Evolutionary conservation across 2,888 invertebrate species (phyloP).

Genomic region (Chymomyza caudatula): DNA sequence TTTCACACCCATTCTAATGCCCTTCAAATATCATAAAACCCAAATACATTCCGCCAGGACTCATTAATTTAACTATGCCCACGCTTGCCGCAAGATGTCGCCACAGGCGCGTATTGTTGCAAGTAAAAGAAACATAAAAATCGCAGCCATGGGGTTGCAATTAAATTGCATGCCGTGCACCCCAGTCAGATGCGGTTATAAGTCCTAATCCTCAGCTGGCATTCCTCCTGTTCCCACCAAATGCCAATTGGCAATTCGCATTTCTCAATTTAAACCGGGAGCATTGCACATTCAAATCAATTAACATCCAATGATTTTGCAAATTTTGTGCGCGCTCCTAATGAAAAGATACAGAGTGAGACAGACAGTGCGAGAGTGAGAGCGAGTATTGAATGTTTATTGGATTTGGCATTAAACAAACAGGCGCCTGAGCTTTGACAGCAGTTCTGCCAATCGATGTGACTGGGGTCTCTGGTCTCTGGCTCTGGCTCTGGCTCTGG

Average conservation of each 20-base stretch:
- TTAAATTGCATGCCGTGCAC: background rate
- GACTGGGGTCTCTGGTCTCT: background rate
- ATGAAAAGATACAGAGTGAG: constrained; percentile 45
- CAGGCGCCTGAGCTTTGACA: constrained; percentile 5
- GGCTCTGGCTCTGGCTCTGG: background rate
- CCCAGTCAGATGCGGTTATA: background rate
- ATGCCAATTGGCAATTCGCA: background rate
- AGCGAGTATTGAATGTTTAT: constrained; percentile 52
- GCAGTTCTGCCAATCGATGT: background rate
- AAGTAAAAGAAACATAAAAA: constrained; percentile 6
- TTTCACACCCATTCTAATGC: background rate
- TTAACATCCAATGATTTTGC: constrained; percentile 67
- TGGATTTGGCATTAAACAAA: constrained; percentile 59
- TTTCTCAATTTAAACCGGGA: background rate
- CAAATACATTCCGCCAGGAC: background rate
- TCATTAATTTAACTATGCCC: background rate
- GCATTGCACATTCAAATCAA: constrained; percentile 62
- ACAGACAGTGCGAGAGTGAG: background rate
- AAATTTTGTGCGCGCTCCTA: constrained; percentile 33
- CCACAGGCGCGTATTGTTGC: background rate
- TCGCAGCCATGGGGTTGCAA: constrained; percentile 3
- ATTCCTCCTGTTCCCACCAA: background rate
- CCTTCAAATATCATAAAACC: background rate
- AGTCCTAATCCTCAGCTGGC: background rate
- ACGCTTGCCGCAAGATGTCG: background rate